Conservation (phyloP, 2,113 vertebrate species). For the Phalacrocorax aristotelis region DNA sequence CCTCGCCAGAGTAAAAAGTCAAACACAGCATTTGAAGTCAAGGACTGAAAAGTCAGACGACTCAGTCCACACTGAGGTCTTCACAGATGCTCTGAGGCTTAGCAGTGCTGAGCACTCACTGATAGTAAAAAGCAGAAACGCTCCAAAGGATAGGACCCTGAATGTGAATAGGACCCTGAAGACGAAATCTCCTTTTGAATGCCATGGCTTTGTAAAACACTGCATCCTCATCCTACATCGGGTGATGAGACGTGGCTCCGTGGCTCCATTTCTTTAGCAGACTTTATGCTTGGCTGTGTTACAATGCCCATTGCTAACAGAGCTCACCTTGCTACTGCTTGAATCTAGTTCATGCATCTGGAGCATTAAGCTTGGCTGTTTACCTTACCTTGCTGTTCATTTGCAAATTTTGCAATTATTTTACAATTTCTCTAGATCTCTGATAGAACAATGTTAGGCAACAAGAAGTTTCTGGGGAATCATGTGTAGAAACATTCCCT, state of each 20-base stretch:
- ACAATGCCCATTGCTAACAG: background rate
- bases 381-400: background rate
- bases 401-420: background rate
- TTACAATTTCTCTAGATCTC: background rate
- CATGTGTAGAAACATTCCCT: background rate
- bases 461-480: background rate
- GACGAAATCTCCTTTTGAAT: background rate
- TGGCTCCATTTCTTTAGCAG: rapidly evolving
- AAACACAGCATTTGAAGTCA: background rate
- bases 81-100: background rate
- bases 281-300: background rate
- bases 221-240: background rate
- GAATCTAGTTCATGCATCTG: background rate
- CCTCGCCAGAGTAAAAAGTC: background rate
- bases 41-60: background rate
- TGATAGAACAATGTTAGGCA: rapidly evolving
- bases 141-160: background rate
- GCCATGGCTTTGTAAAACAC: background rate
- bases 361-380: background rate
- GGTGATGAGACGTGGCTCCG: rapidly evolving
- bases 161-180: background rate
- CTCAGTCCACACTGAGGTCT: background rate
- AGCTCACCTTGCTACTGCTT: background rate
- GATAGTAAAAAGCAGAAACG: background rate
- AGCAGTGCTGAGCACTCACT: background rate